Base-by-base conservation (phyloP, 1,140 invertebrate genomes). In the Ganaspis sp. region DNA sequence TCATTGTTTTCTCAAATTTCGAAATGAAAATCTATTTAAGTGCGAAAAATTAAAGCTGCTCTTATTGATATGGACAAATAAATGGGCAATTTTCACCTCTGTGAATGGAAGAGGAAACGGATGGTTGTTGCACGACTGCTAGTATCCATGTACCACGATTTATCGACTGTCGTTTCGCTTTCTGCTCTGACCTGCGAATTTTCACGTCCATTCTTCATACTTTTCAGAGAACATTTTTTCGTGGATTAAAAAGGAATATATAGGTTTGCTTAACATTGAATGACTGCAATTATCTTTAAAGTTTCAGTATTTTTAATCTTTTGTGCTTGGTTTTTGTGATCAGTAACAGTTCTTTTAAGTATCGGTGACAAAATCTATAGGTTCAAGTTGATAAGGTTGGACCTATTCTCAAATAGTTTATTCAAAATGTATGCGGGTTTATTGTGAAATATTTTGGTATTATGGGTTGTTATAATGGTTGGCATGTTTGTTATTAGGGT, bases 31-130 rank as follows among this genome's bases (percentile, higher is more conserved):
- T 45, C 12, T 45, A n/a, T 15, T 4, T 0, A 15, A 12, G 9
- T 4, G 12, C 8, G 12, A 45, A 45, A 15, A 45, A 4, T 4
- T 4, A 45, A 45, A 45, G 12, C 9, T 1, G 29, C 29, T 34
- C 49, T 75, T 83, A 82, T 82, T 77, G 83, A 85, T n/a, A 84
- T 83, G 74, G 81, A 23, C 69, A 78, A 84, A 83, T 83, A 82
- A 85, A 86, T 78, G 79, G 81, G 70, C 80, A 75, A 82, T 82
- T 58, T 37, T 70, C 71, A 23, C 40, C 58, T 74, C 80, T 78
- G 81, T 78, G 77, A 70, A 77, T 78, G 73, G 71, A 83, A 78
- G 82, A 78, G 83, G 74, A 83, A 84, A 84, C 77, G 74, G 73
- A 86, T 82, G 72, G 72, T 42, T 75, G 73, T 72, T 58, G 74